Percentiles rank a stretch among this genome's conserved stretches.
Conservation (phyloP, 2,888 invertebrate genomes). For the Aphodius sticticus region DNA sequence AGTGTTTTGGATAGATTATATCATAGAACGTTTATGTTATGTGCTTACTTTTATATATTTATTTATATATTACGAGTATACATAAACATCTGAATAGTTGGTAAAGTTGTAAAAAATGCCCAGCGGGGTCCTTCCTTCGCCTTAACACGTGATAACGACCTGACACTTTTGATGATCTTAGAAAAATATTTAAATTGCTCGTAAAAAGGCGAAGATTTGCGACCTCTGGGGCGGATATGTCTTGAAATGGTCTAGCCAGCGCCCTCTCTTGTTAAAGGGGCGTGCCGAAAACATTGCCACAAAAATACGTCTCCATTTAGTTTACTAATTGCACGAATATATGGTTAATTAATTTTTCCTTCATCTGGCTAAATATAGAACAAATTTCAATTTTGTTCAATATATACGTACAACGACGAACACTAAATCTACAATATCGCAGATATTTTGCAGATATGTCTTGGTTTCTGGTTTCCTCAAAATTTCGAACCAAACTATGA, state of each 20-base stretch:
- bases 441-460: constrained; percentile 39
- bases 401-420: constrained; percentile 20
- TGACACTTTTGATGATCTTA: constrained; percentile 46
- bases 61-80: constrained; percentile 42
- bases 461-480: constrained; percentile 34
- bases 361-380: constrained; percentile 6
- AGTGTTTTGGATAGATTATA: neutral
- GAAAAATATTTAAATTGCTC: constrained; percentile 47
- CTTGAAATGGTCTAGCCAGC: constrained; percentile 60
- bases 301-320: constrained; percentile 53
- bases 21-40: constrained; percentile 21
- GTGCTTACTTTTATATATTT: constrained; percentile 31
- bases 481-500: constrained; percentile 16
- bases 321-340: constrained; percentile 33
- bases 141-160: constrained; percentile 60
- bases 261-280: constrained; percentile 36
- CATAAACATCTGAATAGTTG: constrained; percentile 51
- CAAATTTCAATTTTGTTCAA: neutral
- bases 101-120: constrained; percentile 60
- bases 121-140: constrained; percentile 55
- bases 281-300: constrained; percentile 55
- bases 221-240: constrained; percentile 58
- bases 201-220: constrained; percentile 57
- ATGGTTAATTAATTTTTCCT: constrained; percentile 28
- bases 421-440: constrained; percentile 38